phyloP scores from a whole-genome alignment of 2,113 vertebrate genomes.

The Tenebrosternarchus preto region DNA sequence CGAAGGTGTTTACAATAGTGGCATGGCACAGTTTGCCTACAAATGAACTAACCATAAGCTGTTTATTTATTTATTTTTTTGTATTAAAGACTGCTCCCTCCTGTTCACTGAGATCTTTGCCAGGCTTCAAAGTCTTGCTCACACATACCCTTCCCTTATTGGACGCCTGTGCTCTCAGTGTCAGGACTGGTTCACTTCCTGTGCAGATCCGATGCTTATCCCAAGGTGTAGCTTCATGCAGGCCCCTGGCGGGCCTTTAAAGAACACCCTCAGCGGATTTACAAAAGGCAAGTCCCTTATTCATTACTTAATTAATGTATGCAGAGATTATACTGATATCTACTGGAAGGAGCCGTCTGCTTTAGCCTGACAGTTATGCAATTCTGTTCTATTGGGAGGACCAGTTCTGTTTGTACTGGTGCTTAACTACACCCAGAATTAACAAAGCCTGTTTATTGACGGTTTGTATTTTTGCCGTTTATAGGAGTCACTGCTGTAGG shows the following conservation, averaged over 20 bases:
- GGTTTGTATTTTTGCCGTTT: not conserved
- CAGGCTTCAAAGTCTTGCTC: slow-evolving; percentile 68
- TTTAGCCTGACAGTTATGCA: not conserved
- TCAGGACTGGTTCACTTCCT: slow-evolving; percentile 68
- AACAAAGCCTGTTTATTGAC: not conserved
- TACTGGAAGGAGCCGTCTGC: no score
- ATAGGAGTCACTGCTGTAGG: slow-evolving; percentile 73
- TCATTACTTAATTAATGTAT: not conserved
- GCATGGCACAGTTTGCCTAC: no score
- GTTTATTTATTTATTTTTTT: no score
- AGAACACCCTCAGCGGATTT: slow-evolving; percentile 63
- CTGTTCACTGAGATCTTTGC: slow-evolving; percentile 75
- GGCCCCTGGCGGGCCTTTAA: slow-evolving; percentile 73
- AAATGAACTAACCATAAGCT: not conserved
- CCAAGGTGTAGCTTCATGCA: slow-evolving; percentile 78
- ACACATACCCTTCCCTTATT: slow-evolving; percentile 64
- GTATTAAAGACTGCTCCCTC: slow-evolving; percentile 69
- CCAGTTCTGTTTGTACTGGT: not conserved
- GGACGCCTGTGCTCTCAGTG: slow-evolving; percentile 77
- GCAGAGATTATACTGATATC: no score
- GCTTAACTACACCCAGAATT: no score
- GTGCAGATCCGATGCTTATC: slow-evolving; percentile 71
- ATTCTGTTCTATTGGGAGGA: not conserved
- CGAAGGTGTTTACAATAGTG: not conserved
- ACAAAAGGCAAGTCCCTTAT: slow-evolving; percentile 67